These are phyloP conservation scores for Sturmia bella DNA, from an alignment of 2,888 invertebrate genomes.

Conservation along the genomic window DNA sequence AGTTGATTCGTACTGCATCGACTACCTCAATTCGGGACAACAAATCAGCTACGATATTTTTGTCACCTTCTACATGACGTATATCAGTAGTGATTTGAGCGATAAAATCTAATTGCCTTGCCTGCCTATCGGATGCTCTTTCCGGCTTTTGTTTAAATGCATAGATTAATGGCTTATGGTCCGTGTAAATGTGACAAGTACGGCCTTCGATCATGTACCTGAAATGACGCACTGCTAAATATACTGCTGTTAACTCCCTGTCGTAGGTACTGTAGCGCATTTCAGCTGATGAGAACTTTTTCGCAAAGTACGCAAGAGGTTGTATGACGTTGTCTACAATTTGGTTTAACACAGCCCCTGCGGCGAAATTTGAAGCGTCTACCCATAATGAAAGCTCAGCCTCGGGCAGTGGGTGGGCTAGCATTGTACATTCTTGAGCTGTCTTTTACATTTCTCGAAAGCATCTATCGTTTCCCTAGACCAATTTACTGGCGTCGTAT, in stretches of 20 bases:
- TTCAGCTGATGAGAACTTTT: slow-evolving; percentile 75
- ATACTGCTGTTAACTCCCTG: slow-evolving; percentile 79
- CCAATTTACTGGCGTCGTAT: slow-evolving; percentile 32
- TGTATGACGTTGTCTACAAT: slow-evolving; percentile 71
- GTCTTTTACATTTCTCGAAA: slow-evolving; percentile 43
- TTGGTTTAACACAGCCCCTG: slow-evolving; percentile 80
- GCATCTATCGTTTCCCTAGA: slow-evolving; percentile 18
- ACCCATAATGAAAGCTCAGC: slow-evolving; percentile 54
- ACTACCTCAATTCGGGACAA: slow-evolving; percentile 66
- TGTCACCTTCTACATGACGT: slow-evolving; percentile 59
- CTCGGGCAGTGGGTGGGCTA: slow-evolving; percentile 29
- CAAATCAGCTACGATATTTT: slow-evolving; percentile 66
- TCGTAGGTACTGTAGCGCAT: slow-evolving; percentile 78
- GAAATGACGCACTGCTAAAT: slow-evolving; percentile 75
- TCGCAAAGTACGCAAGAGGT: slow-evolving; percentile 79
- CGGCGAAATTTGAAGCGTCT: slow-evolving; percentile 77
- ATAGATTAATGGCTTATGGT: slow-evolving; percentile 71
- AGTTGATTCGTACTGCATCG: slow-evolving; percentile 38
- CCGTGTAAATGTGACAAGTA: slow-evolving; percentile 66
- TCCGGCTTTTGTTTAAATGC: slow-evolving; percentile 75
- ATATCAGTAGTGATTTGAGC: slow-evolving; percentile 68
- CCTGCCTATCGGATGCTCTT: slow-evolving; percentile 66
- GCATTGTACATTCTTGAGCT: slow-evolving; percentile 34
- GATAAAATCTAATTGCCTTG: slow-evolving; percentile 61
- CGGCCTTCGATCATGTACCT: slow-evolving; percentile 71